Conservation (phyloP, 2,797 vertebrate genomes). For the Anableps anableps region DNA sequence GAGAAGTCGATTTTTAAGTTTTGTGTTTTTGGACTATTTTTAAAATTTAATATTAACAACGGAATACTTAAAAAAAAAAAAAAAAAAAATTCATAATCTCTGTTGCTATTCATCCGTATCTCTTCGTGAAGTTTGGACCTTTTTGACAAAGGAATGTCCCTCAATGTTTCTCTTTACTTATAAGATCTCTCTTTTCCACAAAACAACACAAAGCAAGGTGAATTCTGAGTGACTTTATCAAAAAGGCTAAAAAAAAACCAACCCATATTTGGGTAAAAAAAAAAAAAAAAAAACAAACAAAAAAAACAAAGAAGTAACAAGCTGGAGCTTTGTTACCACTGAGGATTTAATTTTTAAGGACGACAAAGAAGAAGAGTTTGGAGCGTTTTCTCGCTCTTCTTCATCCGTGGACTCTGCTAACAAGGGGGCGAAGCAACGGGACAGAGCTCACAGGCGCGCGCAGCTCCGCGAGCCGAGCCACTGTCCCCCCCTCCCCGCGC, state of each 20-base stretch:
- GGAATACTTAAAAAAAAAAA: slow-evolving; percentile 34
- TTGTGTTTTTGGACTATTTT: slow-evolving; percentile 3
- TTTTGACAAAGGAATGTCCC: slow-evolving; percentile 13
- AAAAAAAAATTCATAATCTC: not conserved
- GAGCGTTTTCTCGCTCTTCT: not conserved
- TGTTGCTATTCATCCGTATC: not conserved
- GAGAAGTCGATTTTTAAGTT: not conserved
- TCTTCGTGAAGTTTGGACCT: slow-evolving; percentile 11
- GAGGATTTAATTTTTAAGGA: not conserved
- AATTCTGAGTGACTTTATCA: not conserved
- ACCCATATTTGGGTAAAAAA: not conserved
- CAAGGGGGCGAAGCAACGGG: slow-evolving; percentile 21
- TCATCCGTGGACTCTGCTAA: slow-evolving; percentile 12
- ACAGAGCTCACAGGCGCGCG: slow-evolving; percentile 41
- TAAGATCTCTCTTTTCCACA: not conserved
- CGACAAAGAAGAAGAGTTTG: not conserved
- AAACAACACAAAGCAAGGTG: not conserved
- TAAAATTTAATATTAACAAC: not conserved
- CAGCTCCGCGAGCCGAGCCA: slow-evolving; percentile 53
- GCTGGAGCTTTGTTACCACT: not conserved
- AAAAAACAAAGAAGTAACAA: not conserved
- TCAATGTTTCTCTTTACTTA: not conserved
- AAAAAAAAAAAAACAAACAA: not conserved
- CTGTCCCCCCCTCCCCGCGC: slow-evolving; percentile 47
- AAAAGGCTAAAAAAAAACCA: not conserved